phyloP scores from a whole-genome alignment of 2,797 vertebrate genomes.

The Mallotus villosus region DNA sequence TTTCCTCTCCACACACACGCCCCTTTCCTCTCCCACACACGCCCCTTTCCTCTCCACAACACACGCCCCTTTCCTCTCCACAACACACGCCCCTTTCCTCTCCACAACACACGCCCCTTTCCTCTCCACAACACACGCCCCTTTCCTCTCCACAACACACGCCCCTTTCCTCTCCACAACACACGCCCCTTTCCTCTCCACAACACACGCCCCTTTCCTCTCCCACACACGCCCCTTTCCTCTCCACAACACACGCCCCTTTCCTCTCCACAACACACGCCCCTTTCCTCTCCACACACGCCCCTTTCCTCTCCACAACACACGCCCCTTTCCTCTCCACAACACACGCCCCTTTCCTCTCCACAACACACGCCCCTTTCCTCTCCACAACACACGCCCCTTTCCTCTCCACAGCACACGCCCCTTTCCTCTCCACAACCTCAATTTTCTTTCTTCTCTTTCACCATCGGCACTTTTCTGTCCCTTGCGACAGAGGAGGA shows the following conservation, averaged over 20 bases:
- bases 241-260: not conserved
- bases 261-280: not conserved
- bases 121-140: not conserved
- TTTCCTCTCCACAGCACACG: not conserved
- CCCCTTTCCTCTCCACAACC: not conserved
- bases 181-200: not conserved
- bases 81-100: not conserved
- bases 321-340: not conserved
- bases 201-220: no score
- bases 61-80: not conserved
- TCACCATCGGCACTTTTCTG: conserved; percentile 22
- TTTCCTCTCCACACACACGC: not conserved
- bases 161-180: not conserved
- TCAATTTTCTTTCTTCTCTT: conserved; percentile 3
- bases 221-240: not conserved
- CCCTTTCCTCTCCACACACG: no score
- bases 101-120: not conserved
- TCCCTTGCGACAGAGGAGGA: conserved; percentile 1
- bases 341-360: not conserved
- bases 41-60: not conserved
- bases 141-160: not conserved
- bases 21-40: not conserved
- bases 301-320: not conserved
- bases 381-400: not conserved
- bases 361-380: not conserved